A percentile compares a stretch with the other conserved stretches of the same genome.
phyloP scores from a whole-genome alignment of 1,140 invertebrate species.

The Drosophila pruinosa region DNA sequence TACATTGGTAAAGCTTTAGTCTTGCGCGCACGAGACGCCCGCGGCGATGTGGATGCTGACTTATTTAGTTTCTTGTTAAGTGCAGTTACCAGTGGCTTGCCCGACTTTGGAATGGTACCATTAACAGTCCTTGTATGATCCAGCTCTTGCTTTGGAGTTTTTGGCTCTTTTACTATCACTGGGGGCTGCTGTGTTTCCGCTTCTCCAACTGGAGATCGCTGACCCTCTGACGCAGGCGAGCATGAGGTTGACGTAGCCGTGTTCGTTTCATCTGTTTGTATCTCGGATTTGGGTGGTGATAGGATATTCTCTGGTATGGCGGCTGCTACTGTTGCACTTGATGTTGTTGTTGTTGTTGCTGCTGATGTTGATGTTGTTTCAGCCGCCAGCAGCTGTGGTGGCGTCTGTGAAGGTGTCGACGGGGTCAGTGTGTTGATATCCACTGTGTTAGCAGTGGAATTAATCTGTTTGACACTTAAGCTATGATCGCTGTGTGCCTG shows the following conservation, averaged over 20 bases:
- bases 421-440: constrained; percentile 66
- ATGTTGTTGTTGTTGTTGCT: constrained; percentile 13
- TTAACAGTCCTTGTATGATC: constrained; percentile 48
- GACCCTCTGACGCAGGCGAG: constrained; percentile 72
- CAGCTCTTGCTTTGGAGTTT: constrained; percentile 19
- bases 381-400: constrained; percentile 52
- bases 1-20: constrained; percentile 77
- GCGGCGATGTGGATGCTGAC: constrained; percentile 55
- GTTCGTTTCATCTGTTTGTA: constrained; percentile 79
- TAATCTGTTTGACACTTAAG: constrained; percentile 2
- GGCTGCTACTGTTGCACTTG: constrained; percentile 16
- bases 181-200: neutral
- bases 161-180: neutral
- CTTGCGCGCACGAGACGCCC: constrained; percentile 63
- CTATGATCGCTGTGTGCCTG: constrained; percentile 25
- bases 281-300: constrained; percentile 78
- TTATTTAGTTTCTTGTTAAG: constrained; percentile 73
- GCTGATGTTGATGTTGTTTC: constrained; percentile 33
- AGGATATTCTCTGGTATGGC: constrained; percentile 73
- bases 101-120: constrained; percentile 78
- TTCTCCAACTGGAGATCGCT: constrained; percentile 56
- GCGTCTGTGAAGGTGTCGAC: constrained; percentile 72
- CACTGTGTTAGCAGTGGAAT: constrained; percentile 28
- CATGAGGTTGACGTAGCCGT: constrained; percentile 77
- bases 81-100: constrained; percentile 65